These are phyloP conservation scores for Cataglyphis cursor DNA, from an alignment of 2,888 invertebrate genomes.

Conservation along the genomic window DNA sequence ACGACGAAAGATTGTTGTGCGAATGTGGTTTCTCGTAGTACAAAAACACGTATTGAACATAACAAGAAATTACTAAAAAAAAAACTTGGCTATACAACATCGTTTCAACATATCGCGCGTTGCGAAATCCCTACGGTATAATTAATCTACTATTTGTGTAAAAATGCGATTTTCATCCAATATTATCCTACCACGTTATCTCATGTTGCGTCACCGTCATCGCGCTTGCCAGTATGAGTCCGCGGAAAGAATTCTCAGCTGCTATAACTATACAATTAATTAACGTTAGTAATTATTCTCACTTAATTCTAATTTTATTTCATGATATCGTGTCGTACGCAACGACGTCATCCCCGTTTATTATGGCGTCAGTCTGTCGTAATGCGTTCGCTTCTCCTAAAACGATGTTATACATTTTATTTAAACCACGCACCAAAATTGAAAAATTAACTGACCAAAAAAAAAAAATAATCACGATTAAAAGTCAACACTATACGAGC, in stretches of 20 bases:
- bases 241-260: conserved; percentile 60
- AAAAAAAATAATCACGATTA: conserved; percentile 51
- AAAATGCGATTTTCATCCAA: conserved; percentile 76
- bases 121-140: conserved; percentile 72
- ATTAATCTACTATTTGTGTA: conserved; percentile 78
- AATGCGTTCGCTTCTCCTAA: conserved; percentile 10
- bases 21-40: conserved; percentile 35
- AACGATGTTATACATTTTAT: conserved; percentile 34
- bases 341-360: conserved; percentile 53
- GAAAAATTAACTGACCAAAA: conserved; percentile 53
- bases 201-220: conserved; percentile 53
- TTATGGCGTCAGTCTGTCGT: conserved; percentile 20
- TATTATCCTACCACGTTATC: conserved; percentile 51
- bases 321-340: conserved; percentile 63
- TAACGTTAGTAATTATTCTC: conserved; percentile 77
- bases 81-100: conserved; percentile 57
- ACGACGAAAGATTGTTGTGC: conserved; percentile 43
- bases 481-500: conserved; percentile 35
- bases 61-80: conserved; percentile 57
- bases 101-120: conserved; percentile 67
- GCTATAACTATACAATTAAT: conserved; percentile 77
- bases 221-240: conserved; percentile 55
- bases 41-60: conserved; percentile 57
- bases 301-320: conserved; percentile 70
- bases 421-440: conserved; percentile 35